Conservation (phyloP, 2,113 vertebrate species). For the Brachionichthys hirsutus region DNA sequence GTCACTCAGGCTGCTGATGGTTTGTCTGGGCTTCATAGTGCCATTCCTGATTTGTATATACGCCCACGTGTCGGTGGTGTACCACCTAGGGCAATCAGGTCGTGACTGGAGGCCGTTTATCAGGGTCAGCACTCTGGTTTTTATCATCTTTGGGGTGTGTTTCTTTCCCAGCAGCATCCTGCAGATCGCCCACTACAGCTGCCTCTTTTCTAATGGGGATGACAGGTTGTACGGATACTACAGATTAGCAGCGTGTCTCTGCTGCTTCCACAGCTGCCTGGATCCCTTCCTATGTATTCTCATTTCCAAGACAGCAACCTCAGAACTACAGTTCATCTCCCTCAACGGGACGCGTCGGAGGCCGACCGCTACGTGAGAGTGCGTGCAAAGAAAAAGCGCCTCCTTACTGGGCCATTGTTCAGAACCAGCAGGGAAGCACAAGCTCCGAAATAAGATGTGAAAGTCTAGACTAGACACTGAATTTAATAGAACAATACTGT, state of each 20-base stretch:
- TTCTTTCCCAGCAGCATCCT: slow-evolving; percentile 86
- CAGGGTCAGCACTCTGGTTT: slow-evolving; percentile 82
- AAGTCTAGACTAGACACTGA: slow-evolving; percentile 3
- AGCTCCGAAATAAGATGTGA: neutral
- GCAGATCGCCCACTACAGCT: slow-evolving; percentile 83
- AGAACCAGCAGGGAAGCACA: slow-evolving; percentile 27
- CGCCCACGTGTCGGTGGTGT: slow-evolving; percentile 82
- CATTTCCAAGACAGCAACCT: slow-evolving; percentile 76
- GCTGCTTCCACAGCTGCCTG: slow-evolving; percentile 90
- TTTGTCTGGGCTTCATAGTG: slow-evolving; percentile 81
- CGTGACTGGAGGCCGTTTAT: slow-evolving; percentile 82
- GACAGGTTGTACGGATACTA: slow-evolving; percentile 84
- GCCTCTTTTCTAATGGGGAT: slow-evolving; percentile 71
- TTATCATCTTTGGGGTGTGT: slow-evolving; percentile 86
- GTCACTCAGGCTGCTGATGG: slow-evolving; percentile 81
- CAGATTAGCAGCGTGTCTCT: slow-evolving; percentile 83
- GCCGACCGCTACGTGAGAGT: slow-evolving; percentile 15
- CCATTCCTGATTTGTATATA: slow-evolving; percentile 82
- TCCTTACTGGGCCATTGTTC: slow-evolving; percentile 12
- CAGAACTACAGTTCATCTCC: slow-evolving; percentile 63
- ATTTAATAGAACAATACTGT: neutral
- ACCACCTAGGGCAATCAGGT: slow-evolving; percentile 77
- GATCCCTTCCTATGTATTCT: slow-evolving; percentile 91
- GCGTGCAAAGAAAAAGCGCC: neutral
- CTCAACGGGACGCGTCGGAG: slow-evolving; percentile 33